phyloP scores from a whole-genome alignment of 2,888 invertebrate genomes.

The Amorpha juglandis region DNA sequence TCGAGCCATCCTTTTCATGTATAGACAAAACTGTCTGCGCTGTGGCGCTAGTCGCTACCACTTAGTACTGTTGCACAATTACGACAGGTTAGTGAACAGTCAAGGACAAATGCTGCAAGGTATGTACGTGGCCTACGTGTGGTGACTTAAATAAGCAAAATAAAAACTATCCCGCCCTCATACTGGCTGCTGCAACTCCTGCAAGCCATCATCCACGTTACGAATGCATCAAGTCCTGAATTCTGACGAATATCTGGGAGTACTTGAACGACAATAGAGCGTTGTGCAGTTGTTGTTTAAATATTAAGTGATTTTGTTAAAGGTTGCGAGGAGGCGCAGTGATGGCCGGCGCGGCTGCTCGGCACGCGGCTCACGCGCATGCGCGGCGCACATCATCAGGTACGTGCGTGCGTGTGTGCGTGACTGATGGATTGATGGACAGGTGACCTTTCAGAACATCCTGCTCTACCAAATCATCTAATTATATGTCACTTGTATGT shows the following conservation, averaged over 20 bases:
- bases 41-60: too few relatives aligned
- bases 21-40: too few relatives aligned
- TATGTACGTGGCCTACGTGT: not conserved
- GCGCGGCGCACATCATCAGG: not conserved
- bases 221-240: too few relatives aligned
- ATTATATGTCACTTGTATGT: conserved; percentile 9
- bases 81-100: not conserved
- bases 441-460: conserved; percentile 20
- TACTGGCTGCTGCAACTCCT: not conserved
- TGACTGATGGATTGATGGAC: conserved; percentile 8
- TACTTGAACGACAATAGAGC: too few relatives aligned
- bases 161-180: not conserved
- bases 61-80: too few relatives aligned
- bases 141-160: not conserved
- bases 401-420: not conserved
- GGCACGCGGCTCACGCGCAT: not conserved
- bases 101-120: not conserved
- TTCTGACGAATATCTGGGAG: too few relatives aligned
- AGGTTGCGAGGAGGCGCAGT: too few relatives aligned
- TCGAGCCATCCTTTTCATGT: too few relatives aligned
- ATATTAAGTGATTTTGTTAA: too few relatives aligned
- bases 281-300: too few relatives aligned
- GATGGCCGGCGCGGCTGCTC: not conserved
- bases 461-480: conserved; percentile 20
- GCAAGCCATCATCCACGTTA: not conserved